A percentile compares a stretch with the other conserved stretches of the same genome.
phyloP scores from a whole-genome alignment of 2,888 invertebrate genomes.

The Cabera pusaria region DNA sequence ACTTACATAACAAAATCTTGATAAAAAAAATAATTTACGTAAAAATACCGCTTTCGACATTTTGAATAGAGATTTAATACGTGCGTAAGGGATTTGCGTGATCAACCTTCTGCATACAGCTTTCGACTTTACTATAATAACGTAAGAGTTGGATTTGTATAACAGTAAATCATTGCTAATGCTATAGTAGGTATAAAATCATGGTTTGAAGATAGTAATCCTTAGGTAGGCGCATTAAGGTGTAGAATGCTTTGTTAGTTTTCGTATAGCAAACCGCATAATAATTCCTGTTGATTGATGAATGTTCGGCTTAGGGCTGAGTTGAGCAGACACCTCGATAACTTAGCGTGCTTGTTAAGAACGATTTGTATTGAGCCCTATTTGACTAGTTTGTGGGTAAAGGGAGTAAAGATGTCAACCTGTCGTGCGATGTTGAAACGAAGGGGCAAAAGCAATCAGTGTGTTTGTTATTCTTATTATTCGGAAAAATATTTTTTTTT shows the following conservation, averaged over 20 bases:
- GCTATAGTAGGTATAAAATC: too few species aligned
- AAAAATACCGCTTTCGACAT: conserved; percentile 31
- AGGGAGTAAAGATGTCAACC: conserved; percentile 7
- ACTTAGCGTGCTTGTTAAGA: conserved; percentile 32
- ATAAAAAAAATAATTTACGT: conserved; percentile 30
- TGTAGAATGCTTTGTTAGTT: too few species aligned
- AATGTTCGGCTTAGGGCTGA: conserved; percentile 38
- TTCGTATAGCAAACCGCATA: conserved; percentile 44
- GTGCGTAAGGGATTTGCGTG: conserved; percentile 28
- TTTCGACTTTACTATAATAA: too few species aligned
- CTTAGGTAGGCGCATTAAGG: too few species aligned
- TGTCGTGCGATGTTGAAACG: conserved; percentile 12
- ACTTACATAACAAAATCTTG: conserved; percentile 24
- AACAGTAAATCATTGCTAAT: too few species aligned
- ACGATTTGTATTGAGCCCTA: conserved; percentile 25
- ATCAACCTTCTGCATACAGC: conserved; percentile 16
- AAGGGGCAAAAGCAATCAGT: not conserved
- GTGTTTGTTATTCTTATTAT: conserved; percentile 8
- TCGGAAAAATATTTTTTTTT: not conserved
- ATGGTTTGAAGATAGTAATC: too few species aligned
- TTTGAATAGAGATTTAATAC: conserved; percentile 36
- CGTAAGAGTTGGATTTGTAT: too few species aligned
- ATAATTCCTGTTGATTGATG: conserved; percentile 63
- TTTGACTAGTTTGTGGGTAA: conserved; percentile 8
- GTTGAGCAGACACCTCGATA: conserved; percentile 35